Evolutionary conservation across 2,888 invertebrate genomes (phyloP), one percentile per base, ranked within the genome.

Genomic region (Carcina quercana): DNA sequence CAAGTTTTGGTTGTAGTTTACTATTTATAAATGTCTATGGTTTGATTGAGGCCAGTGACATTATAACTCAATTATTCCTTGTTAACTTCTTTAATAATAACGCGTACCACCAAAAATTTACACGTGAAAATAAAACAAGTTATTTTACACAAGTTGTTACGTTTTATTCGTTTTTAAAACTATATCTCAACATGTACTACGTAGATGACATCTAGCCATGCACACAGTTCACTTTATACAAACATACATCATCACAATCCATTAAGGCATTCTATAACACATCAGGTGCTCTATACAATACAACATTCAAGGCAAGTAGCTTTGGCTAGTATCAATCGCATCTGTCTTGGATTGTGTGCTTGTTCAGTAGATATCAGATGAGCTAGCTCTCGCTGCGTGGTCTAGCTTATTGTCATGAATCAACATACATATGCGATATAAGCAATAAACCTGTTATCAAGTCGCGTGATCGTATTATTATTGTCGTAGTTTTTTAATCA

Each of bases 131-230:
- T 66, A 63, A 71, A 67, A 58, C 50, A 43, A 47, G 43, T 43
- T 48, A n/a, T n/a, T 52, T 57, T 79, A 78, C 67, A 76, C 70
- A 80, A 80, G 59, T 72, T 68, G 63, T 70, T 75, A 70, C 58
- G n/a, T 75, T 74, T 24, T 68, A 73, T 74, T 74, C 64, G 47
- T 63, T 71, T n/a, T 69, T 59, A 63, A 61, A 44, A 62, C 64
- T 74, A 73, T 71, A 53, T 71, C 53, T 73, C 73, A 78, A 79
- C 75, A 73, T 74, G 56, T 68, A 73, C 78, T 76, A 80, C 71
- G 67, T 67, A 70, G 61, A 67, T 64, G 52, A 50, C 39, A 55
- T 57, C 59, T 36, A 26, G 8, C 27, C 30, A 33, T 13, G 6
- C 17, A 25, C 60, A n/a, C 55, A 61, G 55, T 62, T 58, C 57